Percentiles rank a stretch among this genome's conserved stretches.
Conservation (phyloP, 1,140 invertebrate species). For the Calosoma granatense region DNA sequence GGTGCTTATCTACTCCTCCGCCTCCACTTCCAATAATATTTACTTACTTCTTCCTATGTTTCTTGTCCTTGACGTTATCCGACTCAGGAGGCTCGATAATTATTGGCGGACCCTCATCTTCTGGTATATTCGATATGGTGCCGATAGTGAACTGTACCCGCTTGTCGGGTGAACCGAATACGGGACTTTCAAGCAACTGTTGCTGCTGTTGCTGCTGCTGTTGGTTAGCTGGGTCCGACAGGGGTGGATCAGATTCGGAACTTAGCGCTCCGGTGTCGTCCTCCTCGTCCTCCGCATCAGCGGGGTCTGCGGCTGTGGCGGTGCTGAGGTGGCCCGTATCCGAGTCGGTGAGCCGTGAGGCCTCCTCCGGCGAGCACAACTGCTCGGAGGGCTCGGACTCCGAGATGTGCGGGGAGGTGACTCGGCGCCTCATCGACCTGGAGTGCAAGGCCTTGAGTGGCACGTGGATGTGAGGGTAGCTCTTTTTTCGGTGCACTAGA, state of each 20-base stretch:
- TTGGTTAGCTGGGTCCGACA: slow-evolving; percentile 31
- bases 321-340: slow-evolving; percentile 26
- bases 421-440: slow-evolving; percentile 38
- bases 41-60: slow-evolving; percentile 12
- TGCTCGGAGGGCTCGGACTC: slow-evolving; percentile 20
- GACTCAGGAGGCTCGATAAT: background rate
- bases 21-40: too few species aligned
- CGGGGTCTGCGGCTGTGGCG: slow-evolving; percentile 15
- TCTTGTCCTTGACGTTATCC: slow-evolving; percentile 2
- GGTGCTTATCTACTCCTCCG: too few species aligned
- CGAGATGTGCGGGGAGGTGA: slow-evolving; percentile 31
- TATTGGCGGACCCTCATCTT: slow-evolving; percentile 14
- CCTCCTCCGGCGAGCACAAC: slow-evolving; percentile 20
- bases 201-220: slow-evolving; percentile 14
- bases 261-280: slow-evolving; percentile 21
- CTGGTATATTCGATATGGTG: slow-evolving; percentile 21
- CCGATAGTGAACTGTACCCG: slow-evolving; percentile 32
- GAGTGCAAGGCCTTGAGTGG: slow-evolving; percentile 45
- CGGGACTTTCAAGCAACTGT: background rate
- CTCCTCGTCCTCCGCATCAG: background rate
- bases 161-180: slow-evolving; percentile 24
- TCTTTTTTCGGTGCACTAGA: slow-evolving; percentile 52
- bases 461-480: slow-evolving; percentile 54
- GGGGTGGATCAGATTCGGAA: slow-evolving; percentile 31
- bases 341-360: slow-evolving; percentile 17